These are phyloP conservation scores for Deilephila elpenor DNA, from an alignment of 2,888 invertebrate species.

Conservation along the genomic window DNA sequence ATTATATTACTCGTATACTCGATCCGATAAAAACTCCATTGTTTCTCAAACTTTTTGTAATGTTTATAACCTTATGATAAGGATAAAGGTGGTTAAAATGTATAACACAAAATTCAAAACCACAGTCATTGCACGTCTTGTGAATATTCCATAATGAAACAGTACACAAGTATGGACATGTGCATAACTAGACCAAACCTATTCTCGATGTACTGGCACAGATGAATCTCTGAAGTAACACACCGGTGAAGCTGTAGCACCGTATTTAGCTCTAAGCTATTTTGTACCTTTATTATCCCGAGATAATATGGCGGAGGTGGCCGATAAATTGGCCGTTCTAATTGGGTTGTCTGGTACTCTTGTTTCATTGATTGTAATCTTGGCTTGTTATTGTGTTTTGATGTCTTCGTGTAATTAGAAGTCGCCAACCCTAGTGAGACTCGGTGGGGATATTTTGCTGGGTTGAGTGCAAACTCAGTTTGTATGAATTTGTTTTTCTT, in stretches of 20 bases:
- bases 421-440: neutral
- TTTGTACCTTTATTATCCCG: constrained; percentile 36
- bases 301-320: constrained; percentile 31
- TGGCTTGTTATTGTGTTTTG: constrained; percentile 23
- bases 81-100: too few relatives aligned
- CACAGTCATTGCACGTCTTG: too few relatives aligned
- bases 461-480: neutral
- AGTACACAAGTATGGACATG: neutral
- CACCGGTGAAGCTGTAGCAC: neutral
- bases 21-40: too few relatives aligned
- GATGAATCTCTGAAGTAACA: constrained; percentile 12
- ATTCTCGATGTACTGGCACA: neutral
- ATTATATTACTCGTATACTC: too few relatives aligned
- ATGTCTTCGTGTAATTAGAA: constrained; percentile 23
- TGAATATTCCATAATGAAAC: too few relatives aligned
- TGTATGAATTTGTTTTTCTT: neutral
- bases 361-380: constrained; percentile 30
- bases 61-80: too few relatives aligned
- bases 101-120: too few relatives aligned
- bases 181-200: too few relatives aligned
- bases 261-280: constrained; percentile 27
- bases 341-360: constrained; percentile 32
- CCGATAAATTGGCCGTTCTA: constrained; percentile 35
- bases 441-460: neutral
- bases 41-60: too few relatives aligned